A percentile compares a stretch with the other conserved stretches of the same genome.
These are phyloP conservation scores for Sinhomidia bicolor DNA, from an alignment of 2,888 invertebrate genomes.

Conservation along the genomic window DNA sequence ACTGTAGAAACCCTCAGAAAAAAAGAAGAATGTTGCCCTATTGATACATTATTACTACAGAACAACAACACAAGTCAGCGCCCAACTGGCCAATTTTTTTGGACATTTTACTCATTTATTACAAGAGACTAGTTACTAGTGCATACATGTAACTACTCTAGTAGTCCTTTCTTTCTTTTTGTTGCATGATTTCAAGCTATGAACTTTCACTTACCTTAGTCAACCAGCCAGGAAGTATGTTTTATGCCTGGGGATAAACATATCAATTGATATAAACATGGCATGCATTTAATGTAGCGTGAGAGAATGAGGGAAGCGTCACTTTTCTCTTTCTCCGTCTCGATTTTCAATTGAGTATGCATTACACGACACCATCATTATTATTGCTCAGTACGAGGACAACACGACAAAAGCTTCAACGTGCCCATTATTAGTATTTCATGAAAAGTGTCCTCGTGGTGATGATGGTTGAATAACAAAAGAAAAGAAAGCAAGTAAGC, in stretches of 20 bases:
- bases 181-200: background rate
- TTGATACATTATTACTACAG: no score
- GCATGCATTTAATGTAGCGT: conserved; percentile 11
- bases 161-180: background rate
- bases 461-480: background rate
- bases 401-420: background rate
- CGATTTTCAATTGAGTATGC: background rate
- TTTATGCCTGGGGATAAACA: background rate
- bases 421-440: conserved; percentile 29
- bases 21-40: no score
- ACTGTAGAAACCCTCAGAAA: no score
- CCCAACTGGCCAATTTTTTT: no score
- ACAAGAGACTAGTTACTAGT: no score
- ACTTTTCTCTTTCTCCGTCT: no score
- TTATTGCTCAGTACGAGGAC: background rate
- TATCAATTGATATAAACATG: conserved; percentile 12
- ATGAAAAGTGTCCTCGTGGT: conserved; percentile 55
- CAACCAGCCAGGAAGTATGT: conserved; percentile 31
- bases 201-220: conserved; percentile 58
- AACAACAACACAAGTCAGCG: no score
- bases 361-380: background rate
- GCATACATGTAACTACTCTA: no score
- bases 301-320: conserved; percentile 18
- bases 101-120: background rate
- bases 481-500: no score